These are phyloP conservation scores for Mustela erminea DNA, from an alignment of 2,797 vertebrate genomes.

Conservation along the genomic window DNA sequence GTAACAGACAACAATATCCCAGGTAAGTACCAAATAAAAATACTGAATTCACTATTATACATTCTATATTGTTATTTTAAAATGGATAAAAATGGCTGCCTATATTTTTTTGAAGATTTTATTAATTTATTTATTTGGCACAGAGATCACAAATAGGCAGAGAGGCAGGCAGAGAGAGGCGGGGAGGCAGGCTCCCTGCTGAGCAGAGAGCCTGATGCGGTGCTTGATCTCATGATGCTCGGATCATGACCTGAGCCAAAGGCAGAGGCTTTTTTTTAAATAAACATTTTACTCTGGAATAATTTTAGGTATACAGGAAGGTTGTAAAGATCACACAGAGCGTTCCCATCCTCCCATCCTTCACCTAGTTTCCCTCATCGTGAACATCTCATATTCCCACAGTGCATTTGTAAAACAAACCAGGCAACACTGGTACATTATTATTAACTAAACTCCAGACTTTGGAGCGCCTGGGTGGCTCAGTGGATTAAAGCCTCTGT, in stretches of 20 bases:
- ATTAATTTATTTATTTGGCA: no score
- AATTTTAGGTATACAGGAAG: neutral
- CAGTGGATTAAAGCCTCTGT: no score
- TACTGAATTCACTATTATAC: neutral
- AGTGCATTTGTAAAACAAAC: constrained; percentile 40
- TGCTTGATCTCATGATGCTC: no score
- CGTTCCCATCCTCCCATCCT: neutral
- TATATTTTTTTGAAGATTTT: neutral
- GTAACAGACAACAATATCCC: constrained; percentile 87
- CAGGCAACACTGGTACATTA: neutral
- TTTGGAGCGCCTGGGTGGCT: neutral
- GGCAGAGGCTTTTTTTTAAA: neutral
- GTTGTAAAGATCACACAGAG: neutral
- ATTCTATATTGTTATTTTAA: constrained; percentile 41
- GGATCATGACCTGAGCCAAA: no score
- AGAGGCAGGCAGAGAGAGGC: no score
- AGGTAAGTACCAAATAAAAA: constrained; percentile 88
- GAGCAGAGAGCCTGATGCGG: no score
- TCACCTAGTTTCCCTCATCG: neutral
- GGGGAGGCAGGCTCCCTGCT: no score
- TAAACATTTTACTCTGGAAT: constrained; percentile 27
- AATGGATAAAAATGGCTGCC: constrained; percentile 24
- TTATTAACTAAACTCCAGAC: neutral
- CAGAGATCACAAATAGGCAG: no score
- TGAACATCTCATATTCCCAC: neutral